These are phyloP conservation scores for Scortum barcoo DNA, from an alignment of 2,113 vertebrate genomes.

Conservation along the genomic window DNA sequence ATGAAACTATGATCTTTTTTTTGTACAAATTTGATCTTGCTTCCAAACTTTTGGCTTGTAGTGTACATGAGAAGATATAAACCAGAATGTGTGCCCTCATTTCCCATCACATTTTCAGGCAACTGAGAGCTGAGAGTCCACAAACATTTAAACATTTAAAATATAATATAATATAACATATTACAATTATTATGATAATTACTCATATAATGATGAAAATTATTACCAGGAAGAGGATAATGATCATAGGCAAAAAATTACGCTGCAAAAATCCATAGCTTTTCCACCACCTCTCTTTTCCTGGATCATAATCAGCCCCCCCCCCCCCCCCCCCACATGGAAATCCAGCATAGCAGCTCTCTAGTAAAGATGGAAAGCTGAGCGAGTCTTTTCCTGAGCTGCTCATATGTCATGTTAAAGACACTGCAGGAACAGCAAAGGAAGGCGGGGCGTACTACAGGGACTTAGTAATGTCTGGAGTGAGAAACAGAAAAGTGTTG, in stretches of 20 bases:
- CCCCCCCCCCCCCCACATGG: not conserved
- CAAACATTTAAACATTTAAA: not conserved
- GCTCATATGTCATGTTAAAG: constrained; percentile 63
- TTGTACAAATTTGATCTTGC: no score
- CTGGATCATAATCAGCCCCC: constrained; percentile 13
- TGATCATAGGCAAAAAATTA: not conserved
- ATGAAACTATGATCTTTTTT: no score
- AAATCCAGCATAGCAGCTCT: constrained; percentile 51
- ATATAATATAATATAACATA: not conserved
- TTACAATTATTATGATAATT: no score
- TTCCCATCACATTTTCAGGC: no score
- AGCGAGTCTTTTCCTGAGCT: constrained; percentile 55
- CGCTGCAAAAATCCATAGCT: not conserved
- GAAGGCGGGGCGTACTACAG: constrained; percentile 52
- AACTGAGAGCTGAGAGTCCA: not conserved
- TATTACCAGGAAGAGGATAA: not conserved
- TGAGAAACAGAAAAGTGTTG: constrained; percentile 48
- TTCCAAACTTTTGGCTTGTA: no score
- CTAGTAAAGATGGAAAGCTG: constrained; percentile 51
- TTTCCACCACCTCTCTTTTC: not conserved
- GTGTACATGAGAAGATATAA: no score
- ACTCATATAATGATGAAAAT: not conserved
- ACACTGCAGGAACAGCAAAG: constrained; percentile 54
- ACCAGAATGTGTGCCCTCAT: not conserved
- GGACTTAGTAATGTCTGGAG: constrained; percentile 63